These are phyloP conservation scores for Manis crassicaudata DNA, from an alignment of 2,797 vertebrate species.

Conservation along the genomic window DNA sequence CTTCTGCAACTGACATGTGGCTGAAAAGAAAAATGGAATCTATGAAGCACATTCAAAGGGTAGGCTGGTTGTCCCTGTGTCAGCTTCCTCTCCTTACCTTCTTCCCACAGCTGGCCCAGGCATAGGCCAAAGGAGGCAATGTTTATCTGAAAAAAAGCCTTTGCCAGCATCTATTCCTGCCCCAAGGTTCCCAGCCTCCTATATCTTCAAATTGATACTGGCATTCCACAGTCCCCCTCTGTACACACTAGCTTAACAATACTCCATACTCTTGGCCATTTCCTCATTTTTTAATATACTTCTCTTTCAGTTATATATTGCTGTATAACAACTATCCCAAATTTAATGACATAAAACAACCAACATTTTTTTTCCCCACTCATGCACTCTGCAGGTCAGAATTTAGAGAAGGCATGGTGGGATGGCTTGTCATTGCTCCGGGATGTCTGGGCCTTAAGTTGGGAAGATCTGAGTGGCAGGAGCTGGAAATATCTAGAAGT, in stretches of 20 bases:
- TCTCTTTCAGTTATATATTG: neutral
- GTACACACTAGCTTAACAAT: neutral
- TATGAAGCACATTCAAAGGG: neutral
- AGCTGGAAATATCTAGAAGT: neutral
- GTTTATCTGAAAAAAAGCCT: neutral
- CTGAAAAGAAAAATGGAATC: neutral
- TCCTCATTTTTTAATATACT: neutral
- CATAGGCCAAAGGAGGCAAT: neutral
- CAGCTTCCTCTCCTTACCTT: neutral
- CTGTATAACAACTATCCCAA: neutral
- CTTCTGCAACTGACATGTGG: neutral
- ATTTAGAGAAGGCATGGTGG: neutral
- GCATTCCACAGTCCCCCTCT: neutral
- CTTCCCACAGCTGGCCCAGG: neutral
- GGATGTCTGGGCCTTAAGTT: neutral
- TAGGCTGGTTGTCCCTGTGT: neutral
- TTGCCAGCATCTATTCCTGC: neutral
- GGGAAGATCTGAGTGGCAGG: neutral
- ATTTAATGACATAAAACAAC: neutral
- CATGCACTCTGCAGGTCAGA: neutral
- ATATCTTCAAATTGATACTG: neutral
- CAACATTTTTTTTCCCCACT: neutral
- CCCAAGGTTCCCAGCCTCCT: neutral
- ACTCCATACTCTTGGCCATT: neutral
- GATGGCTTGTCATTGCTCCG: neutral